phyloP scores from a whole-genome alignment of 2,888 invertebrate species.

The Colostygia pectinataria region DNA sequence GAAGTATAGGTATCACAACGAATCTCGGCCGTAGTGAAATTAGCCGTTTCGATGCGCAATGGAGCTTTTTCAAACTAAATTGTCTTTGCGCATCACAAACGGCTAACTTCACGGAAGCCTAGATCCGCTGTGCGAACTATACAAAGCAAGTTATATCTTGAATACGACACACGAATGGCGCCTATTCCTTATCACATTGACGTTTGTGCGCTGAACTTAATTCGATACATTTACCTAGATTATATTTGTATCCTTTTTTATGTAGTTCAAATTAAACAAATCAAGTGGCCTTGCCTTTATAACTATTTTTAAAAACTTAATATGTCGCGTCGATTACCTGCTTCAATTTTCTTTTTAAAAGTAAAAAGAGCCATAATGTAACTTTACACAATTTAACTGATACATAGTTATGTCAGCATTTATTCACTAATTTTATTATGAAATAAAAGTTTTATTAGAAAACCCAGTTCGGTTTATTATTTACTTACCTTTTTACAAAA shows the following conservation, averaged over 20 bases:
- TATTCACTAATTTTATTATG: constrained; percentile 60
- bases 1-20: too few species aligned
- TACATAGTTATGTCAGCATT: constrained; percentile 57
- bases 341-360: constrained; percentile 20
- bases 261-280: constrained; percentile 11
- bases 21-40: too few species aligned
- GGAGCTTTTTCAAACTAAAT: too few species aligned
- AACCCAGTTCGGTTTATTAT: neutral
- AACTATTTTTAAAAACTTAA: constrained; percentile 15
- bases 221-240: neutral
- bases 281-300: constrained; percentile 32
- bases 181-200: too few species aligned
- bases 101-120: too few species aligned
- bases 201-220: neutral
- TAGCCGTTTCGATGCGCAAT: too few species aligned
- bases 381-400: constrained; percentile 6
- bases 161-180: too few species aligned
- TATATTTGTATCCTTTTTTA: constrained; percentile 5
- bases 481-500: neutral
- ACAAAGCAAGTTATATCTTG: too few species aligned
- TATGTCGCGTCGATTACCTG: neutral
- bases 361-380: constrained; percentile 39
- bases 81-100: too few species aligned
- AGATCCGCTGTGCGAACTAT: too few species aligned
- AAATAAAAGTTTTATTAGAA: constrained; percentile 45